A percentile compares a stretch with the other conserved stretches of the same genome.
Conservation (phyloP, 2,888 invertebrate species). For the Nezara viridula region DNA sequence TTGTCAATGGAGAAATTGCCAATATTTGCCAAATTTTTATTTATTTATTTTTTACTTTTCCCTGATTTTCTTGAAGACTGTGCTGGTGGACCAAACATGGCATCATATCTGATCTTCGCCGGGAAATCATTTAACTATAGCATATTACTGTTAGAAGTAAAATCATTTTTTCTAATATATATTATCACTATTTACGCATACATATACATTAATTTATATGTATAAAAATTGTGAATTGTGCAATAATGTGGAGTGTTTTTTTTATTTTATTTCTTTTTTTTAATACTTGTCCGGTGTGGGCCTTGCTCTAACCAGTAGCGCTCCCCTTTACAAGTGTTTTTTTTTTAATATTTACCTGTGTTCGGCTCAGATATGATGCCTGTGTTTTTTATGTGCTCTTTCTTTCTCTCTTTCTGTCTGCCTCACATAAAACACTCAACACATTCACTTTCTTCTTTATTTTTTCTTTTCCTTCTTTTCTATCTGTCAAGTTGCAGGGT, state of each 20-base stretch:
- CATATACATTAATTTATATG: not conserved
- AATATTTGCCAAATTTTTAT: not conserved
- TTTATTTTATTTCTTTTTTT: not conserved
- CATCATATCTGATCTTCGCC: constrained; percentile 75
- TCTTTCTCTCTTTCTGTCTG: constrained; percentile 42
- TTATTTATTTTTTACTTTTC: constrained; percentile 17
- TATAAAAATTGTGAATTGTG: constrained; percentile 45
- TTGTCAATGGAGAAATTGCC: not conserved
- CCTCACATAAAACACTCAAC: constrained; percentile 36
- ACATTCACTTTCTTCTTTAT: constrained; percentile 49
- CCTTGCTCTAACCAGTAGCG: constrained; percentile 56
- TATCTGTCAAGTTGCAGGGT: constrained; percentile 71
- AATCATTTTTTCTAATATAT: constrained; percentile 15
- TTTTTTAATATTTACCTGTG: constrained; percentile 64
- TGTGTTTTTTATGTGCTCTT: constrained; percentile 67
- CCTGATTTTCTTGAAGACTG: constrained; percentile 40
- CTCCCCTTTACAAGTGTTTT: constrained; percentile 46
- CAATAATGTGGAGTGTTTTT: constrained; percentile 36
- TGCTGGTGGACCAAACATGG: constrained; percentile 70
- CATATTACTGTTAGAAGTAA: not conserved
- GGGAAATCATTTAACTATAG: constrained; percentile 64
- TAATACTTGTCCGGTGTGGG: constrained; percentile 55
- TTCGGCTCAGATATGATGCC: constrained; percentile 76
- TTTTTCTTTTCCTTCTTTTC: constrained; percentile 54
- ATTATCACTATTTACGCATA: constrained; percentile 7